Conservation (phyloP, 2,888 invertebrate genomes). For the Keiferia lycopersicella region DNA sequence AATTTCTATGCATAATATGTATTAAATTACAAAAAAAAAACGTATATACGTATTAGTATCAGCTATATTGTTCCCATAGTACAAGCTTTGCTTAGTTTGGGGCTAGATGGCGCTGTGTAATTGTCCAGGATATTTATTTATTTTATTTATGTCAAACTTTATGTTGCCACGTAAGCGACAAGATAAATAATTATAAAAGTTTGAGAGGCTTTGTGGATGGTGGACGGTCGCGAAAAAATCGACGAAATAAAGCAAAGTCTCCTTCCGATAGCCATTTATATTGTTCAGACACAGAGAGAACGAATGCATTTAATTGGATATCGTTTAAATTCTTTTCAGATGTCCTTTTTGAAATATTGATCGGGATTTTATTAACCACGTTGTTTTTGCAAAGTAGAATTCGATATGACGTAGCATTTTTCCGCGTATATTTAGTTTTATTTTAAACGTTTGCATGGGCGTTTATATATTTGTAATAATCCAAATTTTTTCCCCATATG, state of each 20-base stretch:
- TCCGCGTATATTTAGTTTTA: too few species aligned
- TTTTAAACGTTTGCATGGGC: too few species aligned
- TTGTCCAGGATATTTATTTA: too few species aligned
- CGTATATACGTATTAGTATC: too few species aligned
- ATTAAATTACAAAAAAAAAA: too few species aligned
- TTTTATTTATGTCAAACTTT: too few species aligned
- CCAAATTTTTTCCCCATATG: too few species aligned
- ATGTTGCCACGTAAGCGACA: not conserved
- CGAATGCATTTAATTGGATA: constrained; percentile 54
- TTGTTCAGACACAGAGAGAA: constrained; percentile 39
- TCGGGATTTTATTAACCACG: constrained; percentile 35
- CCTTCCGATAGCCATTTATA: constrained; percentile 46
- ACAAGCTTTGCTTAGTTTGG: too few species aligned
- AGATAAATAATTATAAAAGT: not conserved
- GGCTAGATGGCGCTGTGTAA: too few species aligned
- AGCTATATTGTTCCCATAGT: too few species aligned
- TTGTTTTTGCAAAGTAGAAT: not conserved
- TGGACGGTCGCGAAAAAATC: constrained; percentile 33
- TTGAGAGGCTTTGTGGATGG: constrained; percentile 28
- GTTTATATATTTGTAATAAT: too few species aligned
- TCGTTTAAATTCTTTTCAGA: constrained; percentile 42
- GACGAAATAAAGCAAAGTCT: constrained; percentile 38
- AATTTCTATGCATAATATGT: too few species aligned
- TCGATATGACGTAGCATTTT: not conserved
- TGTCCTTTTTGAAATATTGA: constrained; percentile 42